A percentile compares a stretch with the other conserved stretches of the same genome.
These are phyloP conservation scores for Formica aserva DNA, from an alignment of 2,888 invertebrate species.

Conservation along the genomic window DNA sequence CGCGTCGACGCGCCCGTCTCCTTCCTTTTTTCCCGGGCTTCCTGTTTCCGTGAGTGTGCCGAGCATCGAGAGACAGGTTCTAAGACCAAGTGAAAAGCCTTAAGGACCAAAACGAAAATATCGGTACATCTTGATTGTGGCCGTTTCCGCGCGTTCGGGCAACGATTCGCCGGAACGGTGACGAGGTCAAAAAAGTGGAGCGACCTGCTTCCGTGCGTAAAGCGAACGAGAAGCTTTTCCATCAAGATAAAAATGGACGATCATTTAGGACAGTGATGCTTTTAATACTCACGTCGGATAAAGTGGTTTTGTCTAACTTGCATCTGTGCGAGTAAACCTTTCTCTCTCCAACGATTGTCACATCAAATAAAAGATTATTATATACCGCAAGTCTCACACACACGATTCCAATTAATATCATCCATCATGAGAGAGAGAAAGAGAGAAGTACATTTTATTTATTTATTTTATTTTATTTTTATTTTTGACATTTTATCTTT, in stretches of 20 bases:
- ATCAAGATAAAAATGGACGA: conserved; percentile 8
- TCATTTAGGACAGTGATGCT: conserved; percentile 23
- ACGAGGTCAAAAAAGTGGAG: conserved; percentile 26
- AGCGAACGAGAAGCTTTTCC: conserved; percentile 1
- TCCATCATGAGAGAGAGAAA: background rate
- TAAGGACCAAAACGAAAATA: conserved; percentile 65
- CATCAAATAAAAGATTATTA: background rate
- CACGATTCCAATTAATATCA: background rate
- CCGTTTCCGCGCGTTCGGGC: conserved; percentile 12
- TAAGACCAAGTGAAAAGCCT: conserved; percentile 57
- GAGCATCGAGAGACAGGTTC: conserved; percentile 12
- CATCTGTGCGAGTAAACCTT: background rate
- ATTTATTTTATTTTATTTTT: background rate
- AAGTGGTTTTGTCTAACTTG: conserved; percentile 20
- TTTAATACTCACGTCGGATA: conserved; percentile 10
- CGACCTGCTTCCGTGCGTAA: conserved; percentile 21
- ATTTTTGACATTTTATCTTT: background rate
- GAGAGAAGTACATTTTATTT: background rate
- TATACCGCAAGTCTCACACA: background rate
- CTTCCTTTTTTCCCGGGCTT: conserved; percentile 38
- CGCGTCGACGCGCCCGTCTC: conserved; percentile 58
- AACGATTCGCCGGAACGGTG: conserved; percentile 33
- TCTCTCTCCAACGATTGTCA: background rate
- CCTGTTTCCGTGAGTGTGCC: conserved; percentile 19
- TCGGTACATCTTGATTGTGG: conserved; percentile 29